Conservation (phyloP, 2,797 vertebrate genomes). For the Pteronotus mesoamericanus region DNA sequence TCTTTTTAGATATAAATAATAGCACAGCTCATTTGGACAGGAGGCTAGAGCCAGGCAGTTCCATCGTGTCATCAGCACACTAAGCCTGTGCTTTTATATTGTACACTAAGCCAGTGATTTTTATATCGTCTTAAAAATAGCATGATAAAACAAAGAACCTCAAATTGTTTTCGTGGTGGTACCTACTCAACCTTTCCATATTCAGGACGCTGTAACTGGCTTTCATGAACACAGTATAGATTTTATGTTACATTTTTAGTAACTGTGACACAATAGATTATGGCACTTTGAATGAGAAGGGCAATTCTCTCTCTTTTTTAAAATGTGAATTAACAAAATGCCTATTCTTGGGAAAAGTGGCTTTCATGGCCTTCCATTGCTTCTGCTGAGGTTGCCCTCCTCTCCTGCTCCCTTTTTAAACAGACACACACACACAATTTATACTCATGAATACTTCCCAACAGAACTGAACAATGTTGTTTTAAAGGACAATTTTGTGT, state of each 20-base stretch:
- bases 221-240: slow-evolving; percentile 55
- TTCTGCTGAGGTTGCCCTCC: not conserved
- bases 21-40: slow-evolving; percentile 69
- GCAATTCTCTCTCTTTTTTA: not conserved
- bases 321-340: slow-evolving; percentile 71
- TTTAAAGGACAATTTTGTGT: slow-evolving; percentile 64
- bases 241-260: slow-evolving; percentile 68
- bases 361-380: slow-evolving; percentile 63
- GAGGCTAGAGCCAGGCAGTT: slow-evolving; percentile 65
- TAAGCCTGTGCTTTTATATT: slow-evolving; percentile 67
- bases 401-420: not conserved
- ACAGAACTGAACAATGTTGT: not conserved
- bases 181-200: slow-evolving; percentile 66
- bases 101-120: slow-evolving; percentile 65
- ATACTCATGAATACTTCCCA: not conserved
- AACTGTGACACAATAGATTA: slow-evolving; percentile 70
- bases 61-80: slow-evolving; percentile 52
- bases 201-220: slow-evolving; percentile 44
- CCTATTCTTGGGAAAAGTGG: slow-evolving; percentile 59
- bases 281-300: slow-evolving; percentile 55
- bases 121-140: slow-evolving; percentile 46
- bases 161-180: slow-evolving; percentile 56
- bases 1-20: slow-evolving; percentile 73
- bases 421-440: not conserved
- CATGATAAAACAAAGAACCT: slow-evolving; percentile 65